Evolutionary conservation across 2,113 vertebrate genomes (phyloP), one percentile per base, ranked within the genome.

Genomic region (Corydoras maculifer): DNA sequence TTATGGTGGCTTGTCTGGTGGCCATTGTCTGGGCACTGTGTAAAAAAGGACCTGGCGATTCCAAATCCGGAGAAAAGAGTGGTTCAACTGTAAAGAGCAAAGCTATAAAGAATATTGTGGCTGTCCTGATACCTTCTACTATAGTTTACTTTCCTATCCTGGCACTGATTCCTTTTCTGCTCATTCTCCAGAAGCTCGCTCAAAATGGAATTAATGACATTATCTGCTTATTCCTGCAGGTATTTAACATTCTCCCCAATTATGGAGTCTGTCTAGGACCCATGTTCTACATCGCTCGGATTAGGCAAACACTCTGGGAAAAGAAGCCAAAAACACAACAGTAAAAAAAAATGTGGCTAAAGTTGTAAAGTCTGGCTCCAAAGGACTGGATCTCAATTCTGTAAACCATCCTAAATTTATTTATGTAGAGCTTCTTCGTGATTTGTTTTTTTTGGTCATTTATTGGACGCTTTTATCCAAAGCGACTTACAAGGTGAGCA

Each of bases 231-330:
- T 0, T 0, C 9, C 0, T 66, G 74, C n/a, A n/a, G 53, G 3
- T 70, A 48, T 15, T 82, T 6, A 5, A 54, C 43, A 15, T 62
- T 0, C 78, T 82, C 31, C 84, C 83, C 0, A 75, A n/a, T 11
- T 62, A 83, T 0, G 84, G 84, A 2, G 58, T 82, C 2, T 72
- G 82, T 58, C 83, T 86, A 0, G 84, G 80, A 2, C 86, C 83
- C 0, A 15, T 82, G 15, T 85, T 88, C 68, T 88, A 84, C 68
- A 59, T 83, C 8, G 75, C 82, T 6, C 83, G 76, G 58, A 69
- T 70, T 12, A 81, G 14, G 69, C 74, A 82, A 74, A 49, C 79
- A 9, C 55, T 72, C 43, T 78, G 70, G 31, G 1, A 1, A 11
- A 7, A 54, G 7, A 51, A 55, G 18, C 50, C 53, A 30, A 32